Evolutionary conservation across 2,888 invertebrate genomes (phyloP), one percentile per base, ranked within the genome.

Genomic region (Chloroclysta siterata): DNA sequence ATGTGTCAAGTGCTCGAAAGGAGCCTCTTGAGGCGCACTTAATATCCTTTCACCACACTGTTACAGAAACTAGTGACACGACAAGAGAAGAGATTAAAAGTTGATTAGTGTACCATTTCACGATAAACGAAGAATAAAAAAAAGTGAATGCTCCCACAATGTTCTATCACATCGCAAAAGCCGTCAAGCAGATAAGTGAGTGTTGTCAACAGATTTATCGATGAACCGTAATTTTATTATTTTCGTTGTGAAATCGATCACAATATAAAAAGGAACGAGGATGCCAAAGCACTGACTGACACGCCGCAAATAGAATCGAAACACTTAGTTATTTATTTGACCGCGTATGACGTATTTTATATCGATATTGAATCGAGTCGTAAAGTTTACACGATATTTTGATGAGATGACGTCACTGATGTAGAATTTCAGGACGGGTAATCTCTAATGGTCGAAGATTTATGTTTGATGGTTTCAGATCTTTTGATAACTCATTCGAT

Each of bases 271-370:
- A 63, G 47, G 51, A 1, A 22, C n/a, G 22, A 60, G 46, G 55
- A 66, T 60, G 60, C 67, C 62, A 39, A 56, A 53, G 48, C 39
- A 46, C 29, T 65, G 60, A 64, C 54, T 60, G 63, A 65, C 57
- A 62, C 53, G 66, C 66, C 69, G 59, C 58, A 68, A 69, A 72
- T 72, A 72, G 70, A 70, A 50, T 63, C 57, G 62, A 70, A 74
- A 74, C 74, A 75, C 75, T 74, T 74, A 74, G 73, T 74, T 70
- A 74, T 74, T 75, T 74, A 73, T 75, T 74, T 70, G 69, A 73
- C 74, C 75, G 68, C 72, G 63, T 57, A 69, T 75, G 75, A 72
- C 75, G 75, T 74, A 68, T 71, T 72, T 72, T 68, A 73, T 70
- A 68, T 72, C 71, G 68, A 73, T 75, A 74, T 72, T 66, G 70